phyloP scores from a whole-genome alignment of 2,888 invertebrate genomes.

The Oscheius myriophilus region DNA sequence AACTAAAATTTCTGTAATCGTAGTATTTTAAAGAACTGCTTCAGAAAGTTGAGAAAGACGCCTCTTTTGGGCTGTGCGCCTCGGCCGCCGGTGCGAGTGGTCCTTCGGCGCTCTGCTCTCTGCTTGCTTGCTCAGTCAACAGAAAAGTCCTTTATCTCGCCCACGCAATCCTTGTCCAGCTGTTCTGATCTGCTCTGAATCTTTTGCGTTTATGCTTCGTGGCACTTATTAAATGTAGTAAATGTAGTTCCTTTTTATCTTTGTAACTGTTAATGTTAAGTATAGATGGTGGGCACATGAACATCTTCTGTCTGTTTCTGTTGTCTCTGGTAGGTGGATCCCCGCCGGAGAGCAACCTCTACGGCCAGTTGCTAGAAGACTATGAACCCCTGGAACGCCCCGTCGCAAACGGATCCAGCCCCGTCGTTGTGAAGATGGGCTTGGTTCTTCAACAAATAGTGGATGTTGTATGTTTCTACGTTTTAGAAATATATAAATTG shows the following conservation, averaged over 20 bases:
- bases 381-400: conserved; percentile 58
- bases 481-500: background rate
- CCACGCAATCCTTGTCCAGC: conserved; percentile 21
- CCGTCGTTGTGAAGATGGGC: conserved; percentile 58
- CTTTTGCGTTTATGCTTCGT: too few relatives aligned
- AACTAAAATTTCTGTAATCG: too few relatives aligned
- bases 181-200: conserved; percentile 3
- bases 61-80: too few relatives aligned
- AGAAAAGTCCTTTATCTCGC: conserved; percentile 20
- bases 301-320: background rate
- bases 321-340: conserved; percentile 8
- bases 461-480: conserved; percentile 35
- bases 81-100: too few relatives aligned
- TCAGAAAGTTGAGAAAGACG: too few relatives aligned
- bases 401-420: conserved; percentile 48
- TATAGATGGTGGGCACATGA: conserved; percentile 17
- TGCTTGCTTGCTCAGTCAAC: conserved; percentile 25
- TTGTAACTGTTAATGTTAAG: background rate
- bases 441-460: conserved; percentile 49
- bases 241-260: background rate
- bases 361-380: conserved; percentile 50
- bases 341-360: conserved; percentile 44
- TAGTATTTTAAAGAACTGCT: too few relatives aligned
- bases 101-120: too few relatives aligned
- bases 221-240: background rate